Conservation (phyloP, 2,797 vertebrate species). For the Phrynocephalus vlangalii region DNA sequence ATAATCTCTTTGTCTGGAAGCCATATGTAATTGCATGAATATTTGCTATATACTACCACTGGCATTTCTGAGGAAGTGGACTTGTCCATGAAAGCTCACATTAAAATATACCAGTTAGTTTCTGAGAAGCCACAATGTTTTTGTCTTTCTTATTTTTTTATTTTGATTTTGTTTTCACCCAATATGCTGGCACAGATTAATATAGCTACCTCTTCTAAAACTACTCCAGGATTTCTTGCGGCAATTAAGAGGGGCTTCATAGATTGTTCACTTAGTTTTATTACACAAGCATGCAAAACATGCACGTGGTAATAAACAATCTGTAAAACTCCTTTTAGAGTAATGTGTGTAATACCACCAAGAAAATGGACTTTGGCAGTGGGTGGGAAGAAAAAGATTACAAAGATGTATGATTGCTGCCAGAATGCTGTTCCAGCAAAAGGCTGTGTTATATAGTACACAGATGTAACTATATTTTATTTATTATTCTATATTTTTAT, state of each 20-base stretch:
- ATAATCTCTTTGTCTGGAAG: too few relatives aligned
- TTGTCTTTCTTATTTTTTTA: too few relatives aligned
- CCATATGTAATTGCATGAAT: too few relatives aligned
- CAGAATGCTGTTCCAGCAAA: slow-evolving; percentile 41
- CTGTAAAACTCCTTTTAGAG: slow-evolving; percentile 52
- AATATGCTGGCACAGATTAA: too few relatives aligned
- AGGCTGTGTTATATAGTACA: background rate
- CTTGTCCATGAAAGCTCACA: too few relatives aligned
- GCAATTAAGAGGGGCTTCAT: slow-evolving; percentile 48
- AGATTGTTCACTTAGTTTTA: slow-evolving; percentile 48
- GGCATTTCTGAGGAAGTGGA: too few relatives aligned
- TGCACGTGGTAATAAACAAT: slow-evolving; percentile 58
- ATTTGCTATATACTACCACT: too few relatives aligned
- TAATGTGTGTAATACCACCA: slow-evolving; percentile 43
- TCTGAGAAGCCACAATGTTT: too few relatives aligned
- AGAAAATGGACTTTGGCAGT: slow-evolving; percentile 59
- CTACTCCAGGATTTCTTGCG: slow-evolving; percentile 38
- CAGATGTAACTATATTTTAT: slow-evolving; percentile 38
- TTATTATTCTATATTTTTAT: slow-evolving; percentile 53
- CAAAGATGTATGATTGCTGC: slow-evolving; percentile 43
- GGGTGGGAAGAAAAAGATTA: slow-evolving; percentile 48
- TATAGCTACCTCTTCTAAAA: too few relatives aligned
- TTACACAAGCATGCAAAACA: slow-evolving; percentile 45
- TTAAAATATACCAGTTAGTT: too few relatives aligned
- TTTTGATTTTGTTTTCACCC: too few relatives aligned